phyloP scores from a whole-genome alignment of 1,140 invertebrate genomes.

The Arctopsyche grandis region DNA sequence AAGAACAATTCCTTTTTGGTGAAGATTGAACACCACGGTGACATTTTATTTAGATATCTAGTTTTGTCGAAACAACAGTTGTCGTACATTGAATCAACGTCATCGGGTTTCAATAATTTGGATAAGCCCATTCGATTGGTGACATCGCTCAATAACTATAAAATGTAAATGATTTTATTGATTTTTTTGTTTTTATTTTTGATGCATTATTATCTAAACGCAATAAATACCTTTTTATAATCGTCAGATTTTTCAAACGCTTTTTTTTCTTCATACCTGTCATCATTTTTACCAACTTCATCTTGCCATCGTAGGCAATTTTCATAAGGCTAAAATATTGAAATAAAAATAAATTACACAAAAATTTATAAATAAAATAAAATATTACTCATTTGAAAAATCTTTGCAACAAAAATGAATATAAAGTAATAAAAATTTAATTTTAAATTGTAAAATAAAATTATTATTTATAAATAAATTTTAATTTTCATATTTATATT shows the following conservation, averaged over 20 bases:
- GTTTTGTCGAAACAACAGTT: conserved; percentile 80
- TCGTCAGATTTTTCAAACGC: conserved; percentile 38
- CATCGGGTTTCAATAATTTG: not conserved
- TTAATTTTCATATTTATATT: too few relatives aligned
- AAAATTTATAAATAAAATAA: not conserved
- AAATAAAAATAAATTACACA: not conserved
- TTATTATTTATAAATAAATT: too few relatives aligned
- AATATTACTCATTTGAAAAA: too few relatives aligned
- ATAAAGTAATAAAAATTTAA: too few relatives aligned
- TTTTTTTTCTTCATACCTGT: conserved; percentile 38
- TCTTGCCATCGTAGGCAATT: conserved; percentile 35
- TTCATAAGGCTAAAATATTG: conserved; percentile 35
- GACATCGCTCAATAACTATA: conserved; percentile 2
- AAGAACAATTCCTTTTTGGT: conserved; percentile 74
- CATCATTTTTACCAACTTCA: conserved; percentile 38
- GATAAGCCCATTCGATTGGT: conserved; percentile 3
- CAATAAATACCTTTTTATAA: conserved; percentile 37
- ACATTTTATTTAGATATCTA: conserved; percentile 70
- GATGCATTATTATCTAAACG: not conserved
- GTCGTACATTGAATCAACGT: conserved; percentile 43
- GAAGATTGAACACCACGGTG: conserved; percentile 80
- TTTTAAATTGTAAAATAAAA: too few relatives aligned
- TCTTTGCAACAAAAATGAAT: too few relatives aligned
- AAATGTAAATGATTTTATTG: conserved; percentile 2
- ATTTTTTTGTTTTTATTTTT: not conserved